Conservation (phyloP, 1,140 invertebrate genomes). For the Whitmania pigra region DNA sequence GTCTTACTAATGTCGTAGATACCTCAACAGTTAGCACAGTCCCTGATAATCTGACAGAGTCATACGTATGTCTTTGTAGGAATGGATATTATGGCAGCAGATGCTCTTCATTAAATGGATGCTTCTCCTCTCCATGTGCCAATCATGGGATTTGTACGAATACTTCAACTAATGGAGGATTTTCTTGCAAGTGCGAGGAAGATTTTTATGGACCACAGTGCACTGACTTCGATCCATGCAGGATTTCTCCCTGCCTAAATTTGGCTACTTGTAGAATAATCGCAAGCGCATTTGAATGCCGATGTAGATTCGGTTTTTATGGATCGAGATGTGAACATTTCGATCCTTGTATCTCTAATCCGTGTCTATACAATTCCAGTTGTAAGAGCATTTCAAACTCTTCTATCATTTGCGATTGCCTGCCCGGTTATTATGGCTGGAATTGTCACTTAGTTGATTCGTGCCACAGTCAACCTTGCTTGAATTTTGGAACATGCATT, state of each 20-base stretch:
- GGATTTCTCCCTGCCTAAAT: conserved; percentile 22
- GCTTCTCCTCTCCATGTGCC: conserved; percentile 27
- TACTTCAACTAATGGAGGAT: neutral
- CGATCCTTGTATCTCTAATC: conserved; percentile 27
- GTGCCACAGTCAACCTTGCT: conserved; percentile 55
- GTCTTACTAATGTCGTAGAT: neutral
- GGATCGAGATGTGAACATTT: conserved; percentile 49
- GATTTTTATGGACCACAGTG: conserved; percentile 26
- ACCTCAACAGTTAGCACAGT: conserved; percentile 10
- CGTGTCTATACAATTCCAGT: neutral
- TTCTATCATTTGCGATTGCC: conserved; percentile 3
- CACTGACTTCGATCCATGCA: conserved; percentile 19
- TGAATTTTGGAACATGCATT: conserved; percentile 76
- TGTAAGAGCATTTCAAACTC: conserved; percentile 5
- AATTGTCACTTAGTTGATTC: neutral
- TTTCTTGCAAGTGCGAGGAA: conserved; percentile 23
- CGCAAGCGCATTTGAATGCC: conserved; percentile 51
- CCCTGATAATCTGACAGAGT: neutral
- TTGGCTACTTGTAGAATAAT: conserved; percentile 19
- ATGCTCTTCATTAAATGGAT: conserved; percentile 31
- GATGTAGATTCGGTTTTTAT: conserved; percentile 57
- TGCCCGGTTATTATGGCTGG: conserved; percentile 17
- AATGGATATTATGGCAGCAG: conserved; percentile 28
- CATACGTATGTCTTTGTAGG: neutral
- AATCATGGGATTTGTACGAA: conserved; percentile 15